phyloP scores from a whole-genome alignment of 2,888 invertebrate genomes.

The Lapara coniferarum region DNA sequence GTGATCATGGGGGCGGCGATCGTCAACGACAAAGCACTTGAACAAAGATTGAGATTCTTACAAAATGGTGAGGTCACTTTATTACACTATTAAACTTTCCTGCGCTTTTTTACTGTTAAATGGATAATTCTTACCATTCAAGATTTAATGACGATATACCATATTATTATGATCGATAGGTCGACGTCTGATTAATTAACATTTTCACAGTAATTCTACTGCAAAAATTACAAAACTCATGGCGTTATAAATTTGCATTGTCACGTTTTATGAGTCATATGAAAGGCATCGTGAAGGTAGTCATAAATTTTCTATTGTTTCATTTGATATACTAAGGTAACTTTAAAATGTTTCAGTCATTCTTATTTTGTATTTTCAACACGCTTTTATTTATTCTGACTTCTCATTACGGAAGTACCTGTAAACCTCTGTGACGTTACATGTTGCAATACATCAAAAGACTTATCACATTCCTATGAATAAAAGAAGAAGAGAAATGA shows the following conservation, averaged over 20 bases:
- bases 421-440: background rate
- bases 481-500: no score
- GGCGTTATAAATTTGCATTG: slow-evolving; percentile 8
- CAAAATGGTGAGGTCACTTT: slow-evolving; percentile 88
- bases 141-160: background rate
- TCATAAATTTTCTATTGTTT: background rate
- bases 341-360: background rate
- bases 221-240: background rate
- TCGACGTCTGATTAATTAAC: background rate
- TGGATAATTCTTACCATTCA: background rate
- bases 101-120: background rate
- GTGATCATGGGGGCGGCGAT: slow-evolving; percentile 97
- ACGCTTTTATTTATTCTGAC: no score
- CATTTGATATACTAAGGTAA: background rate
- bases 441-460: background rate
- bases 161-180: background rate
- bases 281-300: background rate
- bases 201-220: background rate
- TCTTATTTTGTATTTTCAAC: background rate
- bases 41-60: slow-evolving; percentile 89
- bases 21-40: slow-evolving; percentile 88
- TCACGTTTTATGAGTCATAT: slow-evolving; percentile 20
- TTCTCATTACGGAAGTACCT: no score
- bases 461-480: background rate
- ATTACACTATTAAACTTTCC: background rate